These are phyloP conservation scores for Penaeus indicus DNA, from an alignment of 1,140 invertebrate genomes.

Conservation along the genomic window DNA sequence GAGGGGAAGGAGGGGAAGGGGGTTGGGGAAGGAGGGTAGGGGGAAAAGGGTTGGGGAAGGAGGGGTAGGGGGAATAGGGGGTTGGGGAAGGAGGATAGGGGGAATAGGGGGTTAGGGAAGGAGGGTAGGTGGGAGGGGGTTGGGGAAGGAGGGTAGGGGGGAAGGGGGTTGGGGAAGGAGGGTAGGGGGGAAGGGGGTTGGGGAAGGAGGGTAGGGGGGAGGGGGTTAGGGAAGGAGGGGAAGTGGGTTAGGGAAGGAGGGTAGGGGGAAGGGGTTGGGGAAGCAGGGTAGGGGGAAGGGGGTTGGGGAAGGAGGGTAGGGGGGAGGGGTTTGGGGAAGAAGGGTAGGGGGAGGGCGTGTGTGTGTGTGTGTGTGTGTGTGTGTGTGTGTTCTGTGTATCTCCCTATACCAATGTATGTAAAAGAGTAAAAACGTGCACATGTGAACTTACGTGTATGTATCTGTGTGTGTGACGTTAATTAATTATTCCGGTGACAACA, in stretches of 20 bases:
- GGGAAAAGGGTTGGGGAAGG: neutral
- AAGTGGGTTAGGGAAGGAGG: neutral
- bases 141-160: constrained; percentile 8
- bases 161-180: neutral
- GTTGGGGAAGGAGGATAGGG: neutral
- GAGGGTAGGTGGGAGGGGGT: neutral
- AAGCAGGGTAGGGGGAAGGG: neutral
- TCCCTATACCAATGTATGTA: too few species aligned
- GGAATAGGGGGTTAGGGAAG: neutral
- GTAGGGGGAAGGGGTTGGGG: neutral
- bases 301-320: neutral
- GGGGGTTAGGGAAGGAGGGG: neutral
- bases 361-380: too few species aligned
- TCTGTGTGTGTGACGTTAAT: too few species aligned
- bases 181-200: neutral
- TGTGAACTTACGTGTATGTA: too few species aligned
- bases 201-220: neutral
- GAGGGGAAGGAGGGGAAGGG: too few species aligned
- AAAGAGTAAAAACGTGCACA: too few species aligned
- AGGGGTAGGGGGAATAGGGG: neutral
- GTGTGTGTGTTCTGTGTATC: too few species aligned
- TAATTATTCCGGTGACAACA: too few species aligned
- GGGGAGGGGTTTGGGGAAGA: neutral
- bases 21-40: too few species aligned
- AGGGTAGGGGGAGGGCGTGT: neutral